These are phyloP conservation scores for Astreopora myriophthalma DNA, from an alignment of 64 coral and sea anemone species.

Conservation along the genomic window DNA sequence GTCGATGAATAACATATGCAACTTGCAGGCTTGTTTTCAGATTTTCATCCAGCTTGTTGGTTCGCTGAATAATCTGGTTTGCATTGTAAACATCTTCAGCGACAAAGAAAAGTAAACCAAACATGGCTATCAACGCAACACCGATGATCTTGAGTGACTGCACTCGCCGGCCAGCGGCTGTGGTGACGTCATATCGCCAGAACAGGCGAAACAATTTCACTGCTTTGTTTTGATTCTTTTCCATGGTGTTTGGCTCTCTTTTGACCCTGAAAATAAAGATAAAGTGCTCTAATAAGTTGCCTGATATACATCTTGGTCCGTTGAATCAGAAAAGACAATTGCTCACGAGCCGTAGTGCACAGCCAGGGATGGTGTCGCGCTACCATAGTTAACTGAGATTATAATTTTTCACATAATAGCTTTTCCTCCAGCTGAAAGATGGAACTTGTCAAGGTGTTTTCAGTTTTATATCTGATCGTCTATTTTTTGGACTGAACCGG, in stretches of 20 bases:
- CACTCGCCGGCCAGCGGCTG: background rate
- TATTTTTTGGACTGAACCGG: too few relatives aligned
- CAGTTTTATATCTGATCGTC: too few relatives aligned
- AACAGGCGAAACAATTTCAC: background rate
- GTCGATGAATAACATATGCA: conserved; percentile 63
- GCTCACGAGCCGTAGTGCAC: too few relatives aligned
- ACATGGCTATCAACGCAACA: conserved; percentile 23
- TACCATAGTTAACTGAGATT: too few relatives aligned
- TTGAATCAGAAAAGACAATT: too few relatives aligned
- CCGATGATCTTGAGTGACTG: conserved; percentile 63
- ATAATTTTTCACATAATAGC: too few relatives aligned
- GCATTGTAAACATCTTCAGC: conserved; percentile 24
- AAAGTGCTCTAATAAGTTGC: too few relatives aligned
- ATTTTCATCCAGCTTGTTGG: background rate
- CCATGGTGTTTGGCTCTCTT: background rate
- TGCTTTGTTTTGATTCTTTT: background rate
- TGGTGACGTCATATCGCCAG: conserved; percentile 24
- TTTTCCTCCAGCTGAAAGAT: too few relatives aligned
- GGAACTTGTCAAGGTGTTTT: too few relatives aligned
- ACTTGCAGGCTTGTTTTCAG: conserved; percentile 26
- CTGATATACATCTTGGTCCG: too few relatives aligned
- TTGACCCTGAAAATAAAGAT: background rate
- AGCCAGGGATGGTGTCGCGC: too few relatives aligned
- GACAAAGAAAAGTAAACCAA: conserved; percentile 43
- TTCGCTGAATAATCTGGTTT: background rate